Conservation (phyloP, 2,888 invertebrate genomes). For the Melieria picta region DNA sequence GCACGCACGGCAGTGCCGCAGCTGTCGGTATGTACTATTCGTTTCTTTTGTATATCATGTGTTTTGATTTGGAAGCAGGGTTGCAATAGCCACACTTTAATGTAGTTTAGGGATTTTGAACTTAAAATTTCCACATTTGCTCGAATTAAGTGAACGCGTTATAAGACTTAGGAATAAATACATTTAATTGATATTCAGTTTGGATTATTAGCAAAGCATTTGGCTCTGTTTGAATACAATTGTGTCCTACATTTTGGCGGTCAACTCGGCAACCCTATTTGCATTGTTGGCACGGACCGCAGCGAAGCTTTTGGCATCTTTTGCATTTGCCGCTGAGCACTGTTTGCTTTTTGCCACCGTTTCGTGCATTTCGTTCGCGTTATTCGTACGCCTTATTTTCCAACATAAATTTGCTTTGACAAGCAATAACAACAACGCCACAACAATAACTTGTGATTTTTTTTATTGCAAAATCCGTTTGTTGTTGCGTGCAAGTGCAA, state of each 20-base stretch:
- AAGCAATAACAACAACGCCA: too few species aligned
- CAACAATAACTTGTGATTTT: too few species aligned
- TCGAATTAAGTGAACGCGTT: too few species aligned
- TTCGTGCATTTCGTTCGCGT: constrained; percentile 20
- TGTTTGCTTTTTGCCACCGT: constrained; percentile 24
- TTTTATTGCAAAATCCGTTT: too few species aligned
- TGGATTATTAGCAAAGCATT: background rate
- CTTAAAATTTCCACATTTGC: background rate
- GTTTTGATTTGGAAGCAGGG: background rate
- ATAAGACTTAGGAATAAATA: background rate
- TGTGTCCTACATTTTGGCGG: too few species aligned
- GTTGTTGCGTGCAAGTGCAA: too few species aligned
- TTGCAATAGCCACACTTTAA: background rate
- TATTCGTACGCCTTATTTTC: background rate
- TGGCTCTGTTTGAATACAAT: too few species aligned
- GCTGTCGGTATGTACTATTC: constrained; percentile 29
- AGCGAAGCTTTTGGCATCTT: background rate
- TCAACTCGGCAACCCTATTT: background rate
- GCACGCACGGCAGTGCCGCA: constrained; percentile 16
- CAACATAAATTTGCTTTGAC: background rate
- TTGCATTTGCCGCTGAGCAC: constrained; percentile 4
- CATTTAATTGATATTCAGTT: background rate
- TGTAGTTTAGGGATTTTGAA: background rate
- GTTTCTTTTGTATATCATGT: background rate
- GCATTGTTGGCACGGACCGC: background rate